phyloP scores from a whole-genome alignment of 2,113 vertebrate genomes.

The Baryphthengus martii region DNA sequence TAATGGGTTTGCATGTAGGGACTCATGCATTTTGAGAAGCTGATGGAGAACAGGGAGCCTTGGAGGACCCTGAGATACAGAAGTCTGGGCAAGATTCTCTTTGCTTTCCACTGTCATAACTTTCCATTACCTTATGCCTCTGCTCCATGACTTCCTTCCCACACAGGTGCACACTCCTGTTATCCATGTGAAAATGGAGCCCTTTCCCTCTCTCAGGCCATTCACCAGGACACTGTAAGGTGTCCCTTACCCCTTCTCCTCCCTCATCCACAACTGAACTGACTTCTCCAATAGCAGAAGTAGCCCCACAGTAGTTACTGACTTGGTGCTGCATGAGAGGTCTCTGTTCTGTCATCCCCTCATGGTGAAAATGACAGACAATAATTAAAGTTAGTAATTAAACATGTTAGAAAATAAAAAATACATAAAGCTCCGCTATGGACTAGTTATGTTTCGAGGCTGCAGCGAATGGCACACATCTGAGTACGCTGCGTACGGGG shows the following conservation, averaged over 20 bases:
- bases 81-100: neutral
- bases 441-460: neutral
- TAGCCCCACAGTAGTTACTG: neutral
- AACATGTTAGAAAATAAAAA: neutral
- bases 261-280: neutral
- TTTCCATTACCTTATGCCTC: conserved; percentile 7
- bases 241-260: neutral
- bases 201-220: neutral
- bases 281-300: neutral
- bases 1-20: neutral
- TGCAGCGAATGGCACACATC: neutral
- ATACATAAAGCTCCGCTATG: neutral
- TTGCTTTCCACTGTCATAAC: neutral
- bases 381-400: neutral
- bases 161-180: neutral
- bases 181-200: neutral
- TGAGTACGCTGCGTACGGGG: neutral
- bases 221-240: neutral
- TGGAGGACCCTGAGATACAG: neutral
- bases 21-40: neutral
- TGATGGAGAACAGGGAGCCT: neutral
- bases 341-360: neutral
- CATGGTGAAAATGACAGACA: neutral
- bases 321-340: neutral
- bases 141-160: neutral